Conservation (phyloP, 2,113 vertebrate species). For the Anguilla japonica region DNA sequence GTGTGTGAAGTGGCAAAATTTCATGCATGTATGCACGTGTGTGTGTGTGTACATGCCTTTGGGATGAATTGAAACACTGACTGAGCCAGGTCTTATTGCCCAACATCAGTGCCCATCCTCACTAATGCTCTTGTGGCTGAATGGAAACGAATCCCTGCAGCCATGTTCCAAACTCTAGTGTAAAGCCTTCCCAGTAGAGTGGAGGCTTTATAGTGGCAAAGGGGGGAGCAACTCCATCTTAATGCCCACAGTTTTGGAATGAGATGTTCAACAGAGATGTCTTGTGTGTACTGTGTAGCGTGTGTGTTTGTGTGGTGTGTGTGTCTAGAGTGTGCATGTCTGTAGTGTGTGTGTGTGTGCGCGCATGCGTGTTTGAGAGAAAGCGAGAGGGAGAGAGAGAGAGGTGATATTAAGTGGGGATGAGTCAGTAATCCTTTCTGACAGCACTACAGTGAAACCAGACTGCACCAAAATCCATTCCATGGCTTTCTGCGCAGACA, state of each 20-base stretch:
- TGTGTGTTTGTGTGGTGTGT: conserved; percentile 34
- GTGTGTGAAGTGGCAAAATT: no score
- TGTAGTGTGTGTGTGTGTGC: not conserved
- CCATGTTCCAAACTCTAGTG: no score
- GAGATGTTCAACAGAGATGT: not conserved
- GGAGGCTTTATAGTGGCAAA: no score
- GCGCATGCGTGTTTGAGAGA: not conserved
- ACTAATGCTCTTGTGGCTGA: no score
- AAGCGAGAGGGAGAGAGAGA: not conserved
- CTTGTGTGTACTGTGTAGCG: conserved; percentile 4
- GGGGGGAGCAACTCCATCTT: conserved; percentile 28
- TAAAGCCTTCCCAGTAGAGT: no score
- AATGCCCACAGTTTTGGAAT: no score
- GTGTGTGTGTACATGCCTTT: conserved; percentile 18
- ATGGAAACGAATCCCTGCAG: no score
- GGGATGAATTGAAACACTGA: no score
- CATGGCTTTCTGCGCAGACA: conserved; percentile 55
- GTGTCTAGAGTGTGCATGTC: not conserved
- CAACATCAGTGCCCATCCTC: no score
- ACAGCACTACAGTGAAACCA: conserved; percentile 68
- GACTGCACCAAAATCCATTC: conserved; percentile 61
- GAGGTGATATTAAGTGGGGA: conserved; percentile 63
- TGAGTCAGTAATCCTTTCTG: conserved; percentile 72
- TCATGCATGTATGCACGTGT: not conserved
- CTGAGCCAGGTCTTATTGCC: no score